Conservation (phyloP, 1,140 invertebrate genomes). For the Cylas formicarius region DNA sequence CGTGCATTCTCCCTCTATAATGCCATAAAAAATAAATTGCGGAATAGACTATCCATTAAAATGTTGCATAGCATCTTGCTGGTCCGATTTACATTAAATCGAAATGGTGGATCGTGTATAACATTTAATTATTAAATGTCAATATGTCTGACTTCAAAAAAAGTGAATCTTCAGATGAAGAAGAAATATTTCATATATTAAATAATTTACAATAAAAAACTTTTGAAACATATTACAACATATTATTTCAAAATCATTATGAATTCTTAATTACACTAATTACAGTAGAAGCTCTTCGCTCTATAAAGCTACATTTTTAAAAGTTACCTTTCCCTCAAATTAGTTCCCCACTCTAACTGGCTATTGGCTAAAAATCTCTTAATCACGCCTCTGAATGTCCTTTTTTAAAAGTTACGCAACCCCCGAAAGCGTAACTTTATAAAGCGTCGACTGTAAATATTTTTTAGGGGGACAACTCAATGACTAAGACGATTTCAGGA, state of each 20-base stretch:
- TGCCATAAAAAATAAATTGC: slow-evolving; percentile 19
- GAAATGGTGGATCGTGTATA: slow-evolving; percentile 23
- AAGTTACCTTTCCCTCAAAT: background rate
- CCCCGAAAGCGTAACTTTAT: too few relatives aligned
- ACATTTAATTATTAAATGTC: slow-evolving; percentile 15
- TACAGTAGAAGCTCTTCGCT: background rate
- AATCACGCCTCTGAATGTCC: too few relatives aligned
- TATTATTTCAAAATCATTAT: slow-evolving; percentile 1
- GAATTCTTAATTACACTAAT: background rate
- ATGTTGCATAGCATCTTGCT: slow-evolving; percentile 19
- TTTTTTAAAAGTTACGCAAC: too few relatives aligned
- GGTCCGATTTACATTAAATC: slow-evolving; percentile 18
- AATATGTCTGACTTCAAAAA: slow-evolving; percentile 20
- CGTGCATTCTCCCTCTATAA: slow-evolving; percentile 30
- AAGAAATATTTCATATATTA: slow-evolving; percentile 7
- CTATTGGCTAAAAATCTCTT: too few relatives aligned
- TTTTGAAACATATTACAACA: slow-evolving; percentile 3
- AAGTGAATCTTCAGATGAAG: slow-evolving; percentile 3
- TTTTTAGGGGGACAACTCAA: slow-evolving; percentile 2
- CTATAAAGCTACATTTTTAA: slow-evolving; percentile 2
- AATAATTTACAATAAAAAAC: slow-evolving; percentile 9
- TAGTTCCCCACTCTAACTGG: slow-evolving; percentile 1
- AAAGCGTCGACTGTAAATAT: too few relatives aligned
- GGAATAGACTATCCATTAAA: slow-evolving; percentile 15
- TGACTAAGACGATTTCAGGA: slow-evolving; percentile 3